Percentiles rank a stretch among this genome's conserved stretches.
These are phyloP conservation scores for Petrocephalus microphthalmus DNA, from an alignment of 2,113 vertebrate genomes.

Conservation along the genomic window DNA sequence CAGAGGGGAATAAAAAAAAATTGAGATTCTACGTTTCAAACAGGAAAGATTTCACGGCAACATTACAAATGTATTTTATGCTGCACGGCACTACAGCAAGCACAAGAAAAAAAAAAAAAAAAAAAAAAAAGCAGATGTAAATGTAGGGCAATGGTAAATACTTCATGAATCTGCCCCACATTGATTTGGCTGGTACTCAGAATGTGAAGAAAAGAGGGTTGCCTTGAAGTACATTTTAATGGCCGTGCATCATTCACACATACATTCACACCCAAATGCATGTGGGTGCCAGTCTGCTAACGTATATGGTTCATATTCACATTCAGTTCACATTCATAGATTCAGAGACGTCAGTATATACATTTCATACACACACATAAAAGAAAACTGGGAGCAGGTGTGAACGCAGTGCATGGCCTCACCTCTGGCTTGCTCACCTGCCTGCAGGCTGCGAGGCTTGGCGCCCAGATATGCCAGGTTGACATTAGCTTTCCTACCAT, in stretches of 20 bases:
- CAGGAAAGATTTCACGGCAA: background rate
- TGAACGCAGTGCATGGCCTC: background rate
- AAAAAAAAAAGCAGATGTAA: conserved; percentile 9
- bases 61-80: background rate
- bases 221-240: background rate
- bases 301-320: background rate
- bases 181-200: background rate
- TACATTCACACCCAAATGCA: background rate
- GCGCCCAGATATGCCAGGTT: conserved; percentile 94
- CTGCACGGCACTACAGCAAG: background rate
- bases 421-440: conserved; percentile 64
- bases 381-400: background rate
- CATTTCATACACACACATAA: background rate
- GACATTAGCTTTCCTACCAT: conserved; percentile 93
- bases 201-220: background rate
- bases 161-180: conserved; percentile 12
- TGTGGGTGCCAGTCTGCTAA: background rate
- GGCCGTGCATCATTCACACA: background rate
- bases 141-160: conserved; percentile 3
- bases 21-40: background rate
- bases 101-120: background rate
- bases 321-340: background rate
- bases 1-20: background rate
- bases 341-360: background rate
- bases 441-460: conserved; percentile 89